Conservation (phyloP, 2,888 invertebrate genomes). For the Miltochrista miniata region DNA sequence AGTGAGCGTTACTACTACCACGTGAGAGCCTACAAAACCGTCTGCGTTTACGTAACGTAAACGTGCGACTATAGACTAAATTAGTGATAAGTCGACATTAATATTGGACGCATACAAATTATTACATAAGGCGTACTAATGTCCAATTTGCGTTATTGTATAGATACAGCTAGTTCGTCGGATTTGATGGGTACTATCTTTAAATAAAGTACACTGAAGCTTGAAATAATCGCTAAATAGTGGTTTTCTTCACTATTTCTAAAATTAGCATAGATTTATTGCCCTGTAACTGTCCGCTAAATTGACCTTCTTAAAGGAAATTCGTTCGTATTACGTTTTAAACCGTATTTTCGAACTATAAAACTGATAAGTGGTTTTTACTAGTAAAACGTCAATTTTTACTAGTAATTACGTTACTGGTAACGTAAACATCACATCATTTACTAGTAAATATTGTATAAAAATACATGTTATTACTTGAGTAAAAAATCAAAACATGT, state of each 20-base stretch:
- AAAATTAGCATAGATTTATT: slow-evolving; percentile 32
- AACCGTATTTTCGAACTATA: not conserved
- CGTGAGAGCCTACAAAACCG: slow-evolving; percentile 28
- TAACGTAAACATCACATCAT: too few species aligned
- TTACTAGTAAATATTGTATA: too few species aligned
- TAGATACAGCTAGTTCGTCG: slow-evolving; percentile 17
- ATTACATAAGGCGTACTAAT: slow-evolving; percentile 50
- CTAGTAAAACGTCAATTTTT: too few species aligned
- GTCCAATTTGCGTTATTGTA: slow-evolving; percentile 45
- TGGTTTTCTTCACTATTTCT: slow-evolving; percentile 30
- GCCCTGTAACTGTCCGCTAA: slow-evolving; percentile 37
- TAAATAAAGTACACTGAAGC: slow-evolving; percentile 35
- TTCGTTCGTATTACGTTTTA: slow-evolving; percentile 7
- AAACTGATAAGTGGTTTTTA: too few species aligned
- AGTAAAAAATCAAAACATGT: too few species aligned
- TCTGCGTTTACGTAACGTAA: slow-evolving; percentile 34
- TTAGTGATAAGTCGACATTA: slow-evolving; percentile 46
- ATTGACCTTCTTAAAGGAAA: slow-evolving; percentile 24
- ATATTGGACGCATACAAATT: slow-evolving; percentile 61
- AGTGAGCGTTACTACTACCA: slow-evolving; percentile 25
- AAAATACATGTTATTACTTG: too few species aligned
- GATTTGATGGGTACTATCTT: slow-evolving; percentile 27
- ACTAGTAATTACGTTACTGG: too few species aligned
- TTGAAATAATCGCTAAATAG: slow-evolving; percentile 40
- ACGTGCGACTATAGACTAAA: slow-evolving; percentile 53